Percentiles rank a stretch among this genome's conserved stretches.
phyloP scores from a whole-genome alignment of 2,113 vertebrate genomes.

The Opisthocomus hoazin region DNA sequence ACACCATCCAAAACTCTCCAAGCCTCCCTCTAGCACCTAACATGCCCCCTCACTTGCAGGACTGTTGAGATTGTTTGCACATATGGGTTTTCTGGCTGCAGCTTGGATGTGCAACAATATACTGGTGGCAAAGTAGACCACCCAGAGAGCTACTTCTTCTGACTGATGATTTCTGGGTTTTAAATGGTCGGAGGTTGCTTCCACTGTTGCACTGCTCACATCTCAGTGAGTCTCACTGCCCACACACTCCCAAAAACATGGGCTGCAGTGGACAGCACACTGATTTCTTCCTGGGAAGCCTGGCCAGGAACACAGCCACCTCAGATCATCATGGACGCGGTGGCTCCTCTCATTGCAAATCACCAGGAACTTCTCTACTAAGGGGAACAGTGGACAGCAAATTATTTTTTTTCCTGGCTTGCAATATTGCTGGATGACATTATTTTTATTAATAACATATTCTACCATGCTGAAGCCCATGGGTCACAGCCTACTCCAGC shows the following conservation, averaged over 20 bases:
- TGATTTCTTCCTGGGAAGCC: not conserved
- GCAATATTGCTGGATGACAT: not conserved
- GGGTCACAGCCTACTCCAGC: not conserved
- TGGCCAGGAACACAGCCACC: not conserved
- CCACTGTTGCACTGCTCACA: not conserved
- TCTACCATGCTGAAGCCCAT: not conserved
- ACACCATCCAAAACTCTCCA: not conserved
- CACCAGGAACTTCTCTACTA: not conserved
- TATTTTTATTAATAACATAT: slow-evolving; percentile 9
- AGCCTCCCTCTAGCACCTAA: not conserved
- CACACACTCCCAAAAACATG: not conserved
- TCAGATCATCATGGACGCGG: not conserved
- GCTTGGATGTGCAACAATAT: not conserved
- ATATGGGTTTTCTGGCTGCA: not conserved
- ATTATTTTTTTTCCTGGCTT: not conserved
- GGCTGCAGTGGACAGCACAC: not conserved
- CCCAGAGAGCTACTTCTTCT: not conserved
- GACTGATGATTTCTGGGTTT: not conserved
- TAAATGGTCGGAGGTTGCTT: not conserved
- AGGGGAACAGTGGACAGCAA: not conserved
- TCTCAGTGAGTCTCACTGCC: not conserved
- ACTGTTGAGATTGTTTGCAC: not conserved
- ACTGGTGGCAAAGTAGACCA: not conserved
- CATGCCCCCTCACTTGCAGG: not conserved
- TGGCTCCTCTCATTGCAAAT: not conserved